phyloP scores from a whole-genome alignment of 2,888 invertebrate species.

The Phania funesta region DNA sequence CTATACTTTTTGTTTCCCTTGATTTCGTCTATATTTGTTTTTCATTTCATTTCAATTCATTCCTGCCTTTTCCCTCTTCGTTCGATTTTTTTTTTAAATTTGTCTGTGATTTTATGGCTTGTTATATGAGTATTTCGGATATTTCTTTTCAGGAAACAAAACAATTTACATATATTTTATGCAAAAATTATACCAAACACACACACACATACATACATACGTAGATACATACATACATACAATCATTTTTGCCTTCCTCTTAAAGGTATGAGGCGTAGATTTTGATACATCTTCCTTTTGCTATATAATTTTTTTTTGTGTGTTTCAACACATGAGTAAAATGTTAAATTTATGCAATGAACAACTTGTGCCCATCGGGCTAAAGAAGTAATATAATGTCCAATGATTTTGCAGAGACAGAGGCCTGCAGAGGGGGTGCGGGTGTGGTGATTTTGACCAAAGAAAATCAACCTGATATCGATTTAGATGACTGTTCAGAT shows the following conservation, averaged over 20 bases:
- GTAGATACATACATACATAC: no score
- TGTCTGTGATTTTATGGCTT: conserved; percentile 69
- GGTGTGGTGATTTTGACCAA: not conserved
- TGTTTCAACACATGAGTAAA: conserved; percentile 46
- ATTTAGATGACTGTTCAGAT: no score
- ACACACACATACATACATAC: no score
- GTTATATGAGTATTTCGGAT: conserved; percentile 45
- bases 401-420: no score
- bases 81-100: conserved; percentile 48
- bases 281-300: conserved; percentile 5
- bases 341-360: conserved; percentile 59
- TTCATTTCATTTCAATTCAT: conserved; percentile 62
- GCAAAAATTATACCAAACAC: conserved; percentile 76
- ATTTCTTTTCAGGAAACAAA: conserved; percentile 15
- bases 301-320: not conserved
- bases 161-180: conserved; percentile 78
- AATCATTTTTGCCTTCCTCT: conserved; percentile 26
- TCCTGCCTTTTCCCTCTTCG: conserved; percentile 72
- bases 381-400: not conserved
- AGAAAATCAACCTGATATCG: no score
- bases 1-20: conserved; percentile 34
- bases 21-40: conserved; percentile 49
- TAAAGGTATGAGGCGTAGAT: conserved; percentile 41
- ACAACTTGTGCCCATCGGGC: conserved; percentile 33
- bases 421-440: no score